phyloP scores from a whole-genome alignment of 64 coral and sea anemone genomes.

The Porites australiensis region DNA sequence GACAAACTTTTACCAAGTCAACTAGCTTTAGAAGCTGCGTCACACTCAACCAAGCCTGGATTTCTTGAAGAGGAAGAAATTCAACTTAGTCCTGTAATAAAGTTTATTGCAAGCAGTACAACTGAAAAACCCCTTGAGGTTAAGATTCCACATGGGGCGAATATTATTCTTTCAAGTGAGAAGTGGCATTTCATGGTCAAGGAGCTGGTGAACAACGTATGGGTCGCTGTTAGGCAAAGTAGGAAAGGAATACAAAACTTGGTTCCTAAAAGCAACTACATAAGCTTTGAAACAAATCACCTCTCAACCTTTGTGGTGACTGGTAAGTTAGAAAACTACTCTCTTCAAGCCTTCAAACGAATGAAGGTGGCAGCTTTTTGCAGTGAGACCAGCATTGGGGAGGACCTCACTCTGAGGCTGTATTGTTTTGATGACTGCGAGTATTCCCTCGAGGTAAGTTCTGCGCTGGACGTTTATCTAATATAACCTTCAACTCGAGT shows the following conservation, averaged over 20 bases:
- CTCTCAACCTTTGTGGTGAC: slow-evolving; percentile 36
- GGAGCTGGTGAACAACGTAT: not conserved
- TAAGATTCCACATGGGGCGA: slow-evolving; percentile 46
- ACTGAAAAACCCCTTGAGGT: not conserved
- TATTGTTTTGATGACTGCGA: slow-evolving; percentile 58
- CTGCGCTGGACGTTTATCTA: no score
- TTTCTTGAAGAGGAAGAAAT: slow-evolving; percentile 13
- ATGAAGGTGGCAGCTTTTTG: slow-evolving; percentile 58
- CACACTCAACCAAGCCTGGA: not conserved
- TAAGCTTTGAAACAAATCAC: slow-evolving; percentile 18
- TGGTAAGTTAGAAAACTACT: not conserved
- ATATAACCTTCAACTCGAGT: no score
- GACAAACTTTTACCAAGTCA: not conserved
- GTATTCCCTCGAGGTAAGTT: slow-evolving; percentile 24
- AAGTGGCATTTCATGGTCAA: slow-evolving; percentile 31
- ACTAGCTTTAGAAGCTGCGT: not conserved
- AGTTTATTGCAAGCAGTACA: not conserved
- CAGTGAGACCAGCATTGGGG: slow-evolving; percentile 29
- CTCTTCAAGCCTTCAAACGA: slow-evolving; percentile 8
- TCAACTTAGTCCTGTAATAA: slow-evolving; percentile 16
- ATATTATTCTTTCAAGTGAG: not conserved
- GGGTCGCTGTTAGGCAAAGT: not conserved
- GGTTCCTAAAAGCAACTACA: slow-evolving; percentile 26
- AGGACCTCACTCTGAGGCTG: slow-evolving; percentile 13
- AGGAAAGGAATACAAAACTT: not conserved